Evolutionary conservation across 1,140 invertebrate genomes (phyloP).

Genomic region (Cydia strobilella): DNA sequence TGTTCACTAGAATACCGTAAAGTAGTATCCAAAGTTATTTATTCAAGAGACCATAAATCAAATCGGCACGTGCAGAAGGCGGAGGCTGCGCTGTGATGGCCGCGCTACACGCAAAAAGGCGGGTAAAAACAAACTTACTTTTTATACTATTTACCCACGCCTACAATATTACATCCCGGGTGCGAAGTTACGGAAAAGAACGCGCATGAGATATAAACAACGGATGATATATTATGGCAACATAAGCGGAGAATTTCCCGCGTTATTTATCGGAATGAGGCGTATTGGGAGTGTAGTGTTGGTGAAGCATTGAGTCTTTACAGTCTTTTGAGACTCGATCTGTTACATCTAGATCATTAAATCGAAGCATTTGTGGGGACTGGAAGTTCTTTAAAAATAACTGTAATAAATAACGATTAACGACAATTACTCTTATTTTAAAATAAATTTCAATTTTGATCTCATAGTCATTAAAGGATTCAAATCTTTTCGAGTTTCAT

Average conservation of each 20-base stretch:
- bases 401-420: no score
- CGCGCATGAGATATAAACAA: slow-evolving; percentile 44
- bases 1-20: slow-evolving; percentile 26
- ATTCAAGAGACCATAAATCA: slow-evolving; percentile 73
- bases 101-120: slow-evolving; percentile 37
- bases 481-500: no score
- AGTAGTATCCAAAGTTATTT: slow-evolving; percentile 59
- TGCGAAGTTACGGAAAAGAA: slow-evolving; percentile 43
- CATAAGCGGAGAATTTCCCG: slow-evolving; percentile 57
- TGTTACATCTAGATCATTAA: background rate
- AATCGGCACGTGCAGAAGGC: slow-evolving; percentile 62
- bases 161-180: slow-evolving; percentile 35
- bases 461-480: no score
- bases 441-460: no score
- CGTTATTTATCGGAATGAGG: slow-evolving; percentile 62
- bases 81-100: slow-evolving; percentile 41
- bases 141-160: slow-evolving; percentile 36
- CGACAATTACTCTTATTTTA: no score
- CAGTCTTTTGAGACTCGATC: slow-evolving; percentile 42
- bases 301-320: slow-evolving; percentile 5
- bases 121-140: slow-evolving; percentile 42
- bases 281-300: slow-evolving; percentile 42
- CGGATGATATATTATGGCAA: slow-evolving; percentile 47
- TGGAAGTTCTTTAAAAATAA: no score
- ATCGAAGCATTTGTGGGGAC: no score